Percentiles rank a stretch among this genome's conserved stretches.
Evolutionary conservation across 2,888 invertebrate species (phyloP).

Genomic region (Dugesia japonica): DNA sequence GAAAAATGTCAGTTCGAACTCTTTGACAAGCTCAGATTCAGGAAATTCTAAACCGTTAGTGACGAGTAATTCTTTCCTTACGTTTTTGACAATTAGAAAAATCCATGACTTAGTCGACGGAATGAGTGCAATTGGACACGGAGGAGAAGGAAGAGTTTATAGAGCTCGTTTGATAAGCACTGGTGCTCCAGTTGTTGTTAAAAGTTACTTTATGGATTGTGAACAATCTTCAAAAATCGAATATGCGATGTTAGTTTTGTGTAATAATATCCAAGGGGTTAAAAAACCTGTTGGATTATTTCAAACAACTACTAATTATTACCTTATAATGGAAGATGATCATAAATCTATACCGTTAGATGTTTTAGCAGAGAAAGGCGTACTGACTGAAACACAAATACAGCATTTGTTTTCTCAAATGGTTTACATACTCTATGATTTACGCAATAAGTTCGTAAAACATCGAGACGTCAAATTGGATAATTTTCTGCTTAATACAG

Average conservation of each 20-base stretch:
- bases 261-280: slow-evolving; percentile 24
- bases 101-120: slow-evolving; percentile 28
- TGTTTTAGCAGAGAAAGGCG: slow-evolving; percentile 8
- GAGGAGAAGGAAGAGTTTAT: slow-evolving; percentile 29
- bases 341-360: slow-evolving; percentile 31
- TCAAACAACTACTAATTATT: slow-evolving; percentile 21
- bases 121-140: slow-evolving; percentile 28
- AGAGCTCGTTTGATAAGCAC: slow-evolving; percentile 20
- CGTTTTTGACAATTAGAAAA: not conserved
- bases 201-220: slow-evolving; percentile 31
- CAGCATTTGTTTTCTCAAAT: slow-evolving; percentile 31
- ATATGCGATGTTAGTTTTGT: slow-evolving; percentile 27
- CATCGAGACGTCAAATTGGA: slow-evolving; percentile 31
- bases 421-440: slow-evolving; percentile 27
- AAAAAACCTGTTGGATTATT: slow-evolving; percentile 29
- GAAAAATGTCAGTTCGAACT: not conserved
- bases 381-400: slow-evolving; percentile 25
- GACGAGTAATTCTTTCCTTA: not conserved
- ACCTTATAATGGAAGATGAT: slow-evolving; percentile 31
- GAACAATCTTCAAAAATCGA: slow-evolving; percentile 28
- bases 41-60: not conserved
- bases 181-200: slow-evolving; percentile 23
- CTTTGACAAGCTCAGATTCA: not conserved
- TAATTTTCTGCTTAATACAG: slow-evolving; percentile 29
- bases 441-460: slow-evolving; percentile 25